Evolutionary conservation across 2,888 invertebrate species (phyloP).

Genomic region (Helobdella robusta): DNA sequence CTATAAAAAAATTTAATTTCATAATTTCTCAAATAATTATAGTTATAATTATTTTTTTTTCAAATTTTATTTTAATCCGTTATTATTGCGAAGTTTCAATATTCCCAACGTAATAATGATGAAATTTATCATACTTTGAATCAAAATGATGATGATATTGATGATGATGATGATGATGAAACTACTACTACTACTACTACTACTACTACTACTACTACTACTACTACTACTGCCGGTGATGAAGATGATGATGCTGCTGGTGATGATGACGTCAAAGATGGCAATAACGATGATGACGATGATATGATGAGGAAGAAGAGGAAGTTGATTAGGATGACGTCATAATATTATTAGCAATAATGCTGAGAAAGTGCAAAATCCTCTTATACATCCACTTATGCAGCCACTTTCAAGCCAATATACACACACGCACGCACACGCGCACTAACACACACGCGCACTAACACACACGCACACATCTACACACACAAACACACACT

Average conservation of each 20-base stretch:
- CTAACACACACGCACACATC: conserved; percentile 14
- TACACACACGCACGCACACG: conserved; percentile 10
- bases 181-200: conserved; percentile 30
- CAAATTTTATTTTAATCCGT: too few species aligned
- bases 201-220: conserved; percentile 30
- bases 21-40: too few species aligned
- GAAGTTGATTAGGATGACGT: too few species aligned
- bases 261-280: too few species aligned
- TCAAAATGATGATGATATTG: neutral
- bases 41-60: too few species aligned
- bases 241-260: neutral
- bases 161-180: neutral
- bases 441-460: conserved; percentile 13
- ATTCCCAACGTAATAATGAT: neutral
- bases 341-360: too few species aligned
- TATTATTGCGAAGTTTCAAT: too few species aligned
- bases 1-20: too few species aligned
- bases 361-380: too few species aligned
- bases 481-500: neutral
- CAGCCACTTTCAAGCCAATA: conserved; percentile 10
- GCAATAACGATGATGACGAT: too few species aligned
- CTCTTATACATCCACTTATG: too few species aligned
- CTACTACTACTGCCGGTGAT: conserved; percentile 30
- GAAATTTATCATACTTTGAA: neutral
- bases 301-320: too few species aligned